Evolutionary conservation across 2,797 vertebrate species (phyloP).

Genomic region (Agapornis canus): DNA sequence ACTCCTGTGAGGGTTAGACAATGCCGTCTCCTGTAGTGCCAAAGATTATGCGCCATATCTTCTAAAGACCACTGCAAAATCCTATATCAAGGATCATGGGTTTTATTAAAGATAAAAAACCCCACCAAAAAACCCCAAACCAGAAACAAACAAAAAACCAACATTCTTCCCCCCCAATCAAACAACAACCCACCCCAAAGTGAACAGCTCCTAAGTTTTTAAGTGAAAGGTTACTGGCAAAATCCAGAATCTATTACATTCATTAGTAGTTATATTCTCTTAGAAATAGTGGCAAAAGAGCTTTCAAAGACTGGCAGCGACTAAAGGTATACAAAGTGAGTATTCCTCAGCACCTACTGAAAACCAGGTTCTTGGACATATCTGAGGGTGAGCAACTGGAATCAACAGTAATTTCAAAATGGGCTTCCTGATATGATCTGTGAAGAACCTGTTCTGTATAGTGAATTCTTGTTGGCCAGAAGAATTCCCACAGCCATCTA

Average conservation of each 20-base stretch:
- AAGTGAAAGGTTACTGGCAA: not conserved
- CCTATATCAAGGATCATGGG: not conserved
- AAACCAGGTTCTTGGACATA: not conserved
- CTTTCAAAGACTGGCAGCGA: not conserved
- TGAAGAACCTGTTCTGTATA: not conserved
- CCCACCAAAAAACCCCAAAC: not conserved
- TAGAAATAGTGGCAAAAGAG: not conserved
- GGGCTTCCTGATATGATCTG: not conserved
- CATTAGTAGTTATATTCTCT: not conserved
- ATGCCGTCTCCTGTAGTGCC: not conserved
- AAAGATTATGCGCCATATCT: not conserved
- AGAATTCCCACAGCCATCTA: not conserved
- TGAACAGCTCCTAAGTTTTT: not conserved
- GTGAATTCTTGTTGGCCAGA: not conserved
- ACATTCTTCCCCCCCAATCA: not conserved
- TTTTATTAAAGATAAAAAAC: not conserved
- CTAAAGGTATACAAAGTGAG: not conserved
- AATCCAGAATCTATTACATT: not conserved
- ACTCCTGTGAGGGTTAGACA: not conserved
- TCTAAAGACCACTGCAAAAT: not conserved
- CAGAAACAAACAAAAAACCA: too few species aligned
- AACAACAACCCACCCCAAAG: not conserved
- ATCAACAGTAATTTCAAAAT: not conserved
- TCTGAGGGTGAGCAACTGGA: not conserved
- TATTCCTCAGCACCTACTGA: not conserved